Conservation (phyloP, 2,888 invertebrate genomes). For the Cryptops parisi region DNA sequence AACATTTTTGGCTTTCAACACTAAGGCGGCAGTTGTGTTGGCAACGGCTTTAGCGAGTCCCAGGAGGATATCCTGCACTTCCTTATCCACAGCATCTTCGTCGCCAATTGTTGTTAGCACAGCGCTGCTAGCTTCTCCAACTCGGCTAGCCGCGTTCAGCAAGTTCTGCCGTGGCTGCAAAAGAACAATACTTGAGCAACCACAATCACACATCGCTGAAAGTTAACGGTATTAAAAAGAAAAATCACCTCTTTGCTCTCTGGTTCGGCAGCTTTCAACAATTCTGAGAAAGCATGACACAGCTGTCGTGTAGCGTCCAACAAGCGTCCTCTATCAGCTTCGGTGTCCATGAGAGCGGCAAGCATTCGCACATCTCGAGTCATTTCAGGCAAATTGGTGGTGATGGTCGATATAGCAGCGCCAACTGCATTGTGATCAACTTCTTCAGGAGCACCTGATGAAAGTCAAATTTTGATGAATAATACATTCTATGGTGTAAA, state of each 20-base stretch:
- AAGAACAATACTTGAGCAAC: no score
- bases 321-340: slow-evolving; percentile 63
- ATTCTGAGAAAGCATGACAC: slow-evolving; percentile 78
- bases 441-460: slow-evolving; percentile 64
- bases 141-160: slow-evolving; percentile 84
- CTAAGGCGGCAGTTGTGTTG: slow-evolving; percentile 91
- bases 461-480: neutral
- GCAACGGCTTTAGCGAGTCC: slow-evolving; percentile 94
- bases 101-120: slow-evolving; percentile 87
- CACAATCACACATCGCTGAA: no score
- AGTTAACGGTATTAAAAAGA: neutral
- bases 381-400: slow-evolving; percentile 90
- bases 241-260: slow-evolving; percentile 60
- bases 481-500: neutral
- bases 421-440: slow-evolving; percentile 93
- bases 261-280: slow-evolving; percentile 90
- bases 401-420: slow-evolving; percentile 92
- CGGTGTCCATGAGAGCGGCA: slow-evolving; percentile 84
- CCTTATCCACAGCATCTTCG: slow-evolving; percentile 47
- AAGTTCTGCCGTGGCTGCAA: slow-evolving; percentile 79
- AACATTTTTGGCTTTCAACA: slow-evolving; percentile 90
- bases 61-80: slow-evolving; percentile 60
- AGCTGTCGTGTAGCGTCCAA: slow-evolving; percentile 83
- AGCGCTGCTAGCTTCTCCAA: slow-evolving; percentile 91
- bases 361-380: slow-evolving; percentile 82